These are phyloP conservation scores for Xerus inauris DNA, from an alignment of 2,113 vertebrate genomes.

Conservation along the genomic window DNA sequence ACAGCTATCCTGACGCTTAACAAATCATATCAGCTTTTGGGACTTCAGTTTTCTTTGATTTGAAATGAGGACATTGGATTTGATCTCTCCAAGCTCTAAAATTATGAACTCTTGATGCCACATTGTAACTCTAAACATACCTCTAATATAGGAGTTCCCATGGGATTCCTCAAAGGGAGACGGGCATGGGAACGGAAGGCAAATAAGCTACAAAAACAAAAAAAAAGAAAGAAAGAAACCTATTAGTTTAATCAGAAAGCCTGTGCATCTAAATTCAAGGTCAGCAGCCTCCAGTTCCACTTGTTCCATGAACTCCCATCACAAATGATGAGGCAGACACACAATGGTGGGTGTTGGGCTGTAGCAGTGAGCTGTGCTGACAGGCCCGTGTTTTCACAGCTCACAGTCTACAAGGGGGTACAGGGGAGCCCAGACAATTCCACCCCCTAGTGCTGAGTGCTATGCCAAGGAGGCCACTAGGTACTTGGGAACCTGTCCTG, in stretches of 20 bases:
- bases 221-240: no score
- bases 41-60: constrained; percentile 26
- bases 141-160: background rate
- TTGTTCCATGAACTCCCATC: background rate
- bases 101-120: background rate
- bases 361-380: background rate
- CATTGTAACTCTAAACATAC: background rate
- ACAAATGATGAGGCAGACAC: background rate
- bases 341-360: background rate
- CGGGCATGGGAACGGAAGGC: background rate
- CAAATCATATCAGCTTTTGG: background rate
- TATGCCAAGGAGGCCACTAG: background rate
- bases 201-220: constrained; percentile 28
- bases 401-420: background rate
- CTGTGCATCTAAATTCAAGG: background rate
- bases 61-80: constrained; percentile 45
- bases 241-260: constrained; percentile 37
- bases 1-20: background rate
- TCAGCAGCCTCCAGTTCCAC: background rate
- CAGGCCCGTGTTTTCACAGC: background rate
- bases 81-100: background rate
- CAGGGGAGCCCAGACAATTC: background rate
- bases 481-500: background rate
- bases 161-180: background rate
- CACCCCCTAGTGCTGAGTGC: background rate